Conservation (phyloP, 2,888 invertebrate genomes). For the Sphinx pinastri region DNA sequence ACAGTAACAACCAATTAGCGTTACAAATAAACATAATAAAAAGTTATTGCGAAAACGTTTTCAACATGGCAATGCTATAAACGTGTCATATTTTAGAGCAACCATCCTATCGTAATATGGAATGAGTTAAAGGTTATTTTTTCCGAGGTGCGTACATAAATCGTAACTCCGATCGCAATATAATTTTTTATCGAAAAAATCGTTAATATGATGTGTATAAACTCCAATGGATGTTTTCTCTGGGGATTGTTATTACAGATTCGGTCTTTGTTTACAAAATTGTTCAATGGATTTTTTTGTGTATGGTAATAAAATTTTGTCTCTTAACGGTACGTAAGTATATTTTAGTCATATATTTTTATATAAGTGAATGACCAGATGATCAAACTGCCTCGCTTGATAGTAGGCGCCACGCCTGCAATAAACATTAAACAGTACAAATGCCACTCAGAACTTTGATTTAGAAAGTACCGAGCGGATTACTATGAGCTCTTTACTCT, state of each 20-base stretch:
- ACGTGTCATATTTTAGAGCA: slow-evolving; percentile 6
- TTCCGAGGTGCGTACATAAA: slow-evolving; percentile 58
- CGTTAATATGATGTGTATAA: slow-evolving; percentile 26
- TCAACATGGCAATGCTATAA: slow-evolving; percentile 1
- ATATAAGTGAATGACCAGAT: neutral
- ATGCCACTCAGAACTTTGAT: no score
- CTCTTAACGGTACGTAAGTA: neutral
- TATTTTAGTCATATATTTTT: neutral
- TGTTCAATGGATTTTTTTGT: neutral
- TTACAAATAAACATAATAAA: neutral
- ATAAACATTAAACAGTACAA: no score
- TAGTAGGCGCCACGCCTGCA: no score
- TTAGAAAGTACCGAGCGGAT: no score
- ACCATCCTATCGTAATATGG: slow-evolving; percentile 58
- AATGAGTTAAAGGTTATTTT: slow-evolving; percentile 56
- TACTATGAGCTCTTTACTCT: no score
- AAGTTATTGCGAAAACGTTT: slow-evolving; percentile 9
- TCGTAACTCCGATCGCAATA: slow-evolving; percentile 55
- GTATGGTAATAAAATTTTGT: neutral
- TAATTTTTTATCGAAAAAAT: slow-evolving; percentile 43
- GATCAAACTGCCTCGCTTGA: no score
- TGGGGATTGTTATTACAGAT: slow-evolving; percentile 11
- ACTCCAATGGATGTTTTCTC: neutral
- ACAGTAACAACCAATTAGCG: neutral
- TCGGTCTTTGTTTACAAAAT: slow-evolving; percentile 5